Conservation (phyloP, 2,797 vertebrate genomes). For the Huso huso region DNA sequence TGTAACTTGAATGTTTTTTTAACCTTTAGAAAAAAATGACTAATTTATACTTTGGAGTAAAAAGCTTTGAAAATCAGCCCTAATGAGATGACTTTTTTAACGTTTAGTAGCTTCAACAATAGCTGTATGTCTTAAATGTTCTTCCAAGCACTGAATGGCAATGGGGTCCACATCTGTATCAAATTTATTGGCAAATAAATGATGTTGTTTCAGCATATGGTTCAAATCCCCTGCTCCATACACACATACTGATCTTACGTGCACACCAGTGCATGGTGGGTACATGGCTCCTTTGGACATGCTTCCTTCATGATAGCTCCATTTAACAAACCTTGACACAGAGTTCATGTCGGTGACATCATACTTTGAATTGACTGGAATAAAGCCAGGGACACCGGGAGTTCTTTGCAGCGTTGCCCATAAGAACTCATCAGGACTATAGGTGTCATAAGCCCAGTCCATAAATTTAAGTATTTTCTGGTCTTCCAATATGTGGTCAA, state of each 20-base stretch:
- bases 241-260: constrained; percentile 67
- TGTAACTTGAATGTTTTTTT: no score
- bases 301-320: constrained; percentile 66
- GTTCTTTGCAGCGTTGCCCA: constrained; percentile 85
- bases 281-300: constrained; percentile 56
- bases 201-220: constrained; percentile 73
- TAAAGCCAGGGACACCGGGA: constrained; percentile 63
- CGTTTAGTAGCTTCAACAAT: constrained; percentile 26
- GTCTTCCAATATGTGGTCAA: constrained; percentile 57
- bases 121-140: constrained; percentile 69
- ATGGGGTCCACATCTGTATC: constrained; percentile 62
- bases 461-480: constrained; percentile 52
- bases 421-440: constrained; percentile 78
- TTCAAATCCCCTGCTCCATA: constrained; percentile 76
- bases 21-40: no score
- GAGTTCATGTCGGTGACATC: constrained; percentile 73
- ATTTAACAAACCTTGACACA: constrained; percentile 75
- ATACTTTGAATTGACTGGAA: constrained; percentile 56
- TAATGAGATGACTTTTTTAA: no score
- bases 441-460: constrained; percentile 77
- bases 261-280: constrained; percentile 62
- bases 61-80: no score
- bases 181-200: constrained; percentile 89
- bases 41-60: no score
- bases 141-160: constrained; percentile 74